These are phyloP conservation scores for Acanthis flammea DNA, from an alignment of 2,797 vertebrate species.

Conservation along the genomic window DNA sequence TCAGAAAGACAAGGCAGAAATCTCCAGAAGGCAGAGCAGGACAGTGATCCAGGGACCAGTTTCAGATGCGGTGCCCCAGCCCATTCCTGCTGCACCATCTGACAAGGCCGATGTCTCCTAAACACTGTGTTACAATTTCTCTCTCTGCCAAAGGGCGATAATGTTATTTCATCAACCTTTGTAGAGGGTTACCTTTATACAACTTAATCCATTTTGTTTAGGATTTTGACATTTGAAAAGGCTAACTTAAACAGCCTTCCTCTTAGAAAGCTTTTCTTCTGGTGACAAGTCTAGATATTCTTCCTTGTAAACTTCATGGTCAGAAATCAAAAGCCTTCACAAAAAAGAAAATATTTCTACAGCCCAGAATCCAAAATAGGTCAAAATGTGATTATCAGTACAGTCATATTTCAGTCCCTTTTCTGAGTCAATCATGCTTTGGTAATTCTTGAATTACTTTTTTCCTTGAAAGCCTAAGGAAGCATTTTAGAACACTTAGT, in stretches of 20 bases:
- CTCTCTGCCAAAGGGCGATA: conserved; percentile 18
- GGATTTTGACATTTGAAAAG: conserved; percentile 54
- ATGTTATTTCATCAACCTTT: conserved; percentile 57
- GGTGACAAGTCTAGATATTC: background rate
- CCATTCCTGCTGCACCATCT: background rate
- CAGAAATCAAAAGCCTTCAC: background rate
- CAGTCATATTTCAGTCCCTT: background rate
- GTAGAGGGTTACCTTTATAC: conserved; percentile 21
- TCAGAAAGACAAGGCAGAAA: background rate
- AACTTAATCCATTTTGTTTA: conserved; percentile 5
- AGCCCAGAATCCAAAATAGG: background rate
- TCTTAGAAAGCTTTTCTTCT: background rate
- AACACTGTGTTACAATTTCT: background rate
- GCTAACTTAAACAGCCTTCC: conserved; percentile 10
- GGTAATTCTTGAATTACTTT: background rate
- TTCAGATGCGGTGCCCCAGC: background rate
- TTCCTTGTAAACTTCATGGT: background rate
- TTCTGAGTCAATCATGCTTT: background rate
- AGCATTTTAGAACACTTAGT: background rate
- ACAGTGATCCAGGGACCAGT: background rate
- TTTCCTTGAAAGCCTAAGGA: background rate
- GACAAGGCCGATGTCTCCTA: background rate
- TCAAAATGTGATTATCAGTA: background rate
- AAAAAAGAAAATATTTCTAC: background rate
- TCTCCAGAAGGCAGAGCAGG: background rate